Percentiles rank a stretch among this genome's conserved stretches.
Evolutionary conservation across 2,113 vertebrate species (phyloP).

Genomic region (Microtus montanus): DNA sequence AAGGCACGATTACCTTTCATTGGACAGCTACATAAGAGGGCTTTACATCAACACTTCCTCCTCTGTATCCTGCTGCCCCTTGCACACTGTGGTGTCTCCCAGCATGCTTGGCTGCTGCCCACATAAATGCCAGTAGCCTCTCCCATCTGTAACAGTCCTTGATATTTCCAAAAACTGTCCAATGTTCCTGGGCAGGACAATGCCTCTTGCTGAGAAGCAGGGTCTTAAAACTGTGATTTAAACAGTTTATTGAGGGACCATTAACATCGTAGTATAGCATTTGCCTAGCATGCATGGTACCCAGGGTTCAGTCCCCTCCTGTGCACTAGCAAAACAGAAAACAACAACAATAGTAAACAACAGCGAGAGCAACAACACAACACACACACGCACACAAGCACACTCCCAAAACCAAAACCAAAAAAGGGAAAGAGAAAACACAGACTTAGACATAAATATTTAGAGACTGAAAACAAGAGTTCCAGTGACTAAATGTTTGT

Average conservation of each 20-base stretch:
- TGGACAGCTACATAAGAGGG: background rate
- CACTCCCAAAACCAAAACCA: background rate
- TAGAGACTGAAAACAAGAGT: background rate
- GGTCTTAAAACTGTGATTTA: background rate
- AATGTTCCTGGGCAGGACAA: background rate
- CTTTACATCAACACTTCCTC: background rate
- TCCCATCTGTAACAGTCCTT: background rate
- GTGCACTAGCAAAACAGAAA: background rate
- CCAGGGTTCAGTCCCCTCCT: background rate
- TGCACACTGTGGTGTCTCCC: background rate
- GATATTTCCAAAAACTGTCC: background rate
- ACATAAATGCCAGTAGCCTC: background rate
- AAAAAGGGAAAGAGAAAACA: background rate
- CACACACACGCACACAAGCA: background rate
- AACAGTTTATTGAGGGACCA: background rate
- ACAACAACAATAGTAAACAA: too few relatives aligned
- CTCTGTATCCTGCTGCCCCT: background rate
- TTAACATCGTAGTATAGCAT: background rate
- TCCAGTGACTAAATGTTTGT: background rate
- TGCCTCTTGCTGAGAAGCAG: background rate
- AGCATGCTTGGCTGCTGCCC: background rate
- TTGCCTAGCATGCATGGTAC: background rate
- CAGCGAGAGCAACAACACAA: background rate
- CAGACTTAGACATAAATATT: background rate
- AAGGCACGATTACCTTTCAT: slow-evolving; percentile 25